Conservation (phyloP, 1,140 invertebrate species). For the Cyclina sinensis region DNA sequence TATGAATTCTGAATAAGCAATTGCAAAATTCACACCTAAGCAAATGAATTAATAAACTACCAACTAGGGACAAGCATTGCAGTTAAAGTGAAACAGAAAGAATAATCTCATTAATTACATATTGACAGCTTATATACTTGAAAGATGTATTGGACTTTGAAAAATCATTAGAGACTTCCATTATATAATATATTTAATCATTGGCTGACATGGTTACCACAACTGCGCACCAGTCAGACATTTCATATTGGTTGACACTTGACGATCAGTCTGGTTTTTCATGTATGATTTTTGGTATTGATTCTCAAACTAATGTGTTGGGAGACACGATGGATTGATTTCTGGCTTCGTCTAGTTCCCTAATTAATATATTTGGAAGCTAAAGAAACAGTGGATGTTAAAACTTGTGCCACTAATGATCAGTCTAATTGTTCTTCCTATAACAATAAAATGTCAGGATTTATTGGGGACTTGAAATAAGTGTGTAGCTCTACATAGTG, state of each 20-base stretch:
- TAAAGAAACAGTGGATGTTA: background rate
- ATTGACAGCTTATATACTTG: background rate
- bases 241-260: constrained; percentile 21
- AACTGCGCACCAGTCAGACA: background rate
- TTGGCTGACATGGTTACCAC: background rate
- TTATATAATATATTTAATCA: constrained; percentile 23
- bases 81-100: too few species aligned
- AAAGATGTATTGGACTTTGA: constrained; percentile 13
- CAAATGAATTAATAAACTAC: background rate
- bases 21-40: background rate
- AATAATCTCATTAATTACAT: background rate
- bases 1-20: background rate
- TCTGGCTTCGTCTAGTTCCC: background rate
- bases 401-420: background rate
- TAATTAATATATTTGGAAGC: background rate
- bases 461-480: background rate
- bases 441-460: background rate
- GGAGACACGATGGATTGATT: constrained; percentile 1
- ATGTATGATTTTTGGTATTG: constrained; percentile 9
- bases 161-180: constrained; percentile 18
- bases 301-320: constrained; percentile 14
- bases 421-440: background rate
- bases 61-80: background rate
- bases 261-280: background rate
- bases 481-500: background rate